Evolutionary conservation across 2,113 vertebrate genomes (phyloP), one percentile per base, ranked within the genome.

Genomic region (Noturus placidus): DNA sequence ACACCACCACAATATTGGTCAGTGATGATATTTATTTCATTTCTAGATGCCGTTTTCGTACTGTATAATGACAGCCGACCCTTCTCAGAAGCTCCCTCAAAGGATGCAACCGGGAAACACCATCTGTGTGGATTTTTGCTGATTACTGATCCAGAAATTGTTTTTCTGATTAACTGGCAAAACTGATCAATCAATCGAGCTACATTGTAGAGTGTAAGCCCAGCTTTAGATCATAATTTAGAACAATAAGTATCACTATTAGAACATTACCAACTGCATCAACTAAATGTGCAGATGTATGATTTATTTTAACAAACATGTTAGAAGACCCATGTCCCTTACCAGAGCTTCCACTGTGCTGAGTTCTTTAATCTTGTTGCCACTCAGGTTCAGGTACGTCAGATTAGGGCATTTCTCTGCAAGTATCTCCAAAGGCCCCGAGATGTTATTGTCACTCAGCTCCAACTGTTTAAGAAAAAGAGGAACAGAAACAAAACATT

Each of bases 281-380:
- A 42, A 9, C 19, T 46, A n/a, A 27, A 8, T 27, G 5, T 77
- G 46, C 25, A 22, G n/a, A 14, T 59, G 11, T 33, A 57, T 4
- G 4, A n/a, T 15, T 13, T 25, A 42, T 82, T 46, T 50, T 27
- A 63, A 65, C 59, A 65, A 76, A 30, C 11, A 19, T 33, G 8
- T 76, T 42, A 22, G 17, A 33, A n/a, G 38, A 25, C 20, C n/a
- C 5, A 54, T 30, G 76, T 54, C 38, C 52, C 95, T 95, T 91
- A 97, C 96, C 96, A 97, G 93, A 35, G 95, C 92, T 89, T 97
- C 93, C 90, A 97, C 86, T 42, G 94, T 94, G 82, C 95, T 96
- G 88, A 96, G 93, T 84, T 98, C 96, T 86, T 96, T 96, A 92
- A 96, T 95, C 92, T 96, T 96, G 95, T 97, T 96, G 19, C 96